Evolutionary conservation across 2,797 vertebrate species (phyloP).

Genomic region (Yasuhikotakia modesta): DNA sequence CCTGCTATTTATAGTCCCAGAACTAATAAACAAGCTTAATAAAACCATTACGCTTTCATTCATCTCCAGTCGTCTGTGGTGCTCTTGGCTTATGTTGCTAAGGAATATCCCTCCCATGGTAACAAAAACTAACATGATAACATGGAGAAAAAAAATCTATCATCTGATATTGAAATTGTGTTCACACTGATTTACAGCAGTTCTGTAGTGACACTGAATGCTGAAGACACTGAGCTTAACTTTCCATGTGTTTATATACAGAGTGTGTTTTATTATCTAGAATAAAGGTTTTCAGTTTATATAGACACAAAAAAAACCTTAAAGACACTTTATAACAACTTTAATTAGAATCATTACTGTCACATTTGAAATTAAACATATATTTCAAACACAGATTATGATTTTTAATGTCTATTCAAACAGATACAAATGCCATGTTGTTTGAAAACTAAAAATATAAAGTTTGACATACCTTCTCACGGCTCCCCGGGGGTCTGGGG

Average conservation of each 20-base stretch:
- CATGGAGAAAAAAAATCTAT: background rate
- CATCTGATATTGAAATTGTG: slow-evolving; percentile 30
- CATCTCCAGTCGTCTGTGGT: slow-evolving; percentile 9
- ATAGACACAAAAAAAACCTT: background rate
- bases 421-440: too few species aligned
- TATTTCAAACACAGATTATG: too few species aligned
- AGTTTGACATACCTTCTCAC: too few species aligned
- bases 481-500: background rate
- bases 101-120: slow-evolving; percentile 45
- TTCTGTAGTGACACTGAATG: slow-evolving; percentile 11
- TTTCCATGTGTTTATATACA: slow-evolving; percentile 11
- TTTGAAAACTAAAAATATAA: too few species aligned
- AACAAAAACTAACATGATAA: slow-evolving; percentile 48
- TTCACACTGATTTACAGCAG: slow-evolving; percentile 12
- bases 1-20: slow-evolving; percentile 28
- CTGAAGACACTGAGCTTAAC: background rate
- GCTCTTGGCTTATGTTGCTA: slow-evolving; percentile 37
- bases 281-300: background rate
- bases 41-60: slow-evolving; percentile 44
- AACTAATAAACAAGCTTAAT: slow-evolving; percentile 46
- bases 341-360: background rate
- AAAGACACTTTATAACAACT: background rate
- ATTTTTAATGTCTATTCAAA: too few species aligned
- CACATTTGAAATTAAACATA: too few species aligned
- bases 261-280: background rate